Evolutionary conservation across 2,113 vertebrate genomes (phyloP), one percentile per base, ranked within the genome.

Genomic region (Perccottus glenii): DNA sequence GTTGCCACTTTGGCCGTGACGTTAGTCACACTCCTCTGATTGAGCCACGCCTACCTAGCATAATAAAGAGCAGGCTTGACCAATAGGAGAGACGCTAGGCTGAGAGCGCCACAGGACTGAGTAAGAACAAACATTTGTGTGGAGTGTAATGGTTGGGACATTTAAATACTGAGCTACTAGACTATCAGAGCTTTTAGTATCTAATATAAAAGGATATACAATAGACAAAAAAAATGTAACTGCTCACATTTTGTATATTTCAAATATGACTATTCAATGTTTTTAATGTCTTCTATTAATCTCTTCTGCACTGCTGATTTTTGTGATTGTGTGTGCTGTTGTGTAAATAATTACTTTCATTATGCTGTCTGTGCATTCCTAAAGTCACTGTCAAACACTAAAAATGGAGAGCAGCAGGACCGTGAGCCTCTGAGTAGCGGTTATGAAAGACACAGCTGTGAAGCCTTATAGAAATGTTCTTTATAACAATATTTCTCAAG

Each of bases 91-190:
- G 57, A 60, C 50, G 74, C 27, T 69, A 51, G 75, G 60, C 67
- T 78, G 71, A 75, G 67, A 64, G 70, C 67, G 71, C 83, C 79
- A 81, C 68, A 71, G 86, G 85, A 87, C 84, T 89, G 77, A 82
- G 87, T 83, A 62, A 77, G 77, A 89, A 87, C 84, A 89, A 91
- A 90, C 84, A 88, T 88, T 89, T 83, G 85, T 78, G 82, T 75
- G 75, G 78, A 87, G 65, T 63, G 40, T 57, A 88, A 74, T 80
- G 78, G 75, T 56, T 19, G 81, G 77, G 72, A 80, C 73, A 49
- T 81, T 81, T 73, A 68, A 83, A 73, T 51, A 55, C 62, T 59
- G 50, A 15, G 60, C 66, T 46, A 55, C 33, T 38, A 9, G 9
- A 27, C 6, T 51, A 16, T 49, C 27, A 35, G 51, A 9, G 52